Evolutionary conservation across 2,888 invertebrate genomes (phyloP).

Genomic region (Saturnia pavonia): DNA sequence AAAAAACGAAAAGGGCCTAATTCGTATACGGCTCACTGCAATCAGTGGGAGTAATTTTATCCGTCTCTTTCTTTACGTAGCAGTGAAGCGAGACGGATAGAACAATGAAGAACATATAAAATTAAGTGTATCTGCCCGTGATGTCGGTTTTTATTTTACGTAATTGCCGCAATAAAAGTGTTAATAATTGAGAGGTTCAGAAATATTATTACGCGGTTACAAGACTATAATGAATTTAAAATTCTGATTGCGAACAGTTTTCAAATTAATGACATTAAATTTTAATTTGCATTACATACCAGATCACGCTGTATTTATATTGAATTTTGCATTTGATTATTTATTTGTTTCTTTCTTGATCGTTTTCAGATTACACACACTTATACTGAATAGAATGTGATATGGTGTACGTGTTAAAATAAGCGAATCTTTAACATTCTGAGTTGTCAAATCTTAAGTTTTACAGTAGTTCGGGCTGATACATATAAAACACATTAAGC

Average conservation of each 20-base stretch:
- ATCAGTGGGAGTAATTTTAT: slow-evolving; percentile 75
- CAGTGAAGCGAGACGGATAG: slow-evolving; percentile 45
- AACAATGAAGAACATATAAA: slow-evolving; percentile 69
- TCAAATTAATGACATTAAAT: slow-evolving; percentile 5
- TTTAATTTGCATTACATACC: not conserved
- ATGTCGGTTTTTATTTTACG: slow-evolving; percentile 70
- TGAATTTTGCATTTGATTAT: not conserved
- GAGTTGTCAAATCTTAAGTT: too few relatives aligned
- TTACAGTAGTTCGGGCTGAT: too few relatives aligned
- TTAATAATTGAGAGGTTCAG: slow-evolving; percentile 72
- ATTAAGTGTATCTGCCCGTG: slow-evolving; percentile 72
- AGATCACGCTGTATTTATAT: not conserved
- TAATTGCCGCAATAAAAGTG: slow-evolving; percentile 75
- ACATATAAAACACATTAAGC: slow-evolving; percentile 16
- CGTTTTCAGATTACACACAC: not conserved
- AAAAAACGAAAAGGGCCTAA: slow-evolving; percentile 72
- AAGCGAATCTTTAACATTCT: too few relatives aligned
- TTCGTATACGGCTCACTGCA: slow-evolving; percentile 78
- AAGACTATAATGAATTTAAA: slow-evolving; percentile 20
- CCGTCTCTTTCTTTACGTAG: slow-evolving; percentile 47
- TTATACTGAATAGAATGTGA: too few relatives aligned
- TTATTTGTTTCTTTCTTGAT: not conserved
- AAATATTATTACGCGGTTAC: slow-evolving; percentile 54
- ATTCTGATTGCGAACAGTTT: slow-evolving; percentile 13
- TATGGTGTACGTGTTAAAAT: too few relatives aligned